Conservation (phyloP, 2,113 vertebrate species). For the Myodes glareolus region DNA sequence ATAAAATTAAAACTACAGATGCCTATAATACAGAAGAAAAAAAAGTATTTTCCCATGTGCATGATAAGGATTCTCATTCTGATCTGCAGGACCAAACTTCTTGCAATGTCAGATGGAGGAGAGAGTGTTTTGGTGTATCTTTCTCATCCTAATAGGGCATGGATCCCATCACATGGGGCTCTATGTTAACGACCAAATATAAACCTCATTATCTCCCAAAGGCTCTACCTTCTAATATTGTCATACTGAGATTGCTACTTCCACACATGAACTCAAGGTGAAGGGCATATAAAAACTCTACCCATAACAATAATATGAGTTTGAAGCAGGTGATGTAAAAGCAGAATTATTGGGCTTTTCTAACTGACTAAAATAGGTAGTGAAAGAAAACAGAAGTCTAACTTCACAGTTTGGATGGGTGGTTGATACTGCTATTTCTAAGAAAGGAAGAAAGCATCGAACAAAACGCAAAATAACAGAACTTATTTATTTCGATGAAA, state of each 20-base stretch:
- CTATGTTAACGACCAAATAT: too few species aligned
- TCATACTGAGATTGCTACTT: not conserved
- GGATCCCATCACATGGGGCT: not conserved
- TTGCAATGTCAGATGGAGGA: not conserved
- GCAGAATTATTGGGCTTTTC: not conserved
- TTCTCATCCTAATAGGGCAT: not conserved
- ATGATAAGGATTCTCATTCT: not conserved
- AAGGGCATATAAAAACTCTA: not conserved
- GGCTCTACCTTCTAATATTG: not conserved
- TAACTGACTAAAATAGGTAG: not conserved
- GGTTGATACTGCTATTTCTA: not conserved
- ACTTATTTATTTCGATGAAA: not conserved
- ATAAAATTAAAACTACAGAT: not conserved
- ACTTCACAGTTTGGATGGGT: not conserved
- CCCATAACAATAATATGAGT: not conserved
- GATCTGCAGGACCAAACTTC: not conserved
- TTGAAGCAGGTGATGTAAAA: not conserved
- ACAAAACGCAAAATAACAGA: not conserved
- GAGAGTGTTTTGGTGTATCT: not conserved
- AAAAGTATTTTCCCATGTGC: not conserved
- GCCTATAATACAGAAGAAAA: not conserved
- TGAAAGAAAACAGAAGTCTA: not conserved
- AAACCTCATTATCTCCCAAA: not conserved
- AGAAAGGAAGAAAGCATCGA: not conserved
- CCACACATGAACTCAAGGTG: not conserved